Conservation (phyloP, 2,113 vertebrate species). For the Neolamprologus fasciatus region DNA sequence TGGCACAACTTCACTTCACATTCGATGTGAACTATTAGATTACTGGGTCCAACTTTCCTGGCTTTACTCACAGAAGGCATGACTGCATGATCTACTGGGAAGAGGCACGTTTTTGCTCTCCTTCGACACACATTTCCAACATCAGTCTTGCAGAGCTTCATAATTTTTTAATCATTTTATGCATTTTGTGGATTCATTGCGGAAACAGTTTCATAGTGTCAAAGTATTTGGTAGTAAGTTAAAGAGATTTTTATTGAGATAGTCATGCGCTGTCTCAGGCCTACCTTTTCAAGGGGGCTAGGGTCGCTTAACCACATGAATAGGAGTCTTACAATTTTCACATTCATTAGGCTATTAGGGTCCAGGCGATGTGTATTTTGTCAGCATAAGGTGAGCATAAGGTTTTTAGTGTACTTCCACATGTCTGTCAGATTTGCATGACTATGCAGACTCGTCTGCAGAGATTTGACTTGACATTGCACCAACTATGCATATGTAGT, state of each 20-base stretch:
- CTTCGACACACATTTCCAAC: neutral
- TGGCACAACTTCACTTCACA: fast-evolving
- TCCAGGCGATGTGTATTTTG: neutral
- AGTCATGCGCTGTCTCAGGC: neutral
- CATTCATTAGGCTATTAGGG: neutral
- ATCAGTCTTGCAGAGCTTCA: neutral
- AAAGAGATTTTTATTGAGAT: neutral
- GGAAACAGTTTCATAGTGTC: neutral
- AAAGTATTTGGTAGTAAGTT: neutral
- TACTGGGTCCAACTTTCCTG: neutral
- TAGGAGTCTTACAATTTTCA: fast-evolving
- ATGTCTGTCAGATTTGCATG: neutral
- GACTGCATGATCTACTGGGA: neutral
- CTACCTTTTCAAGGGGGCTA: neutral
- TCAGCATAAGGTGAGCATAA: neutral
- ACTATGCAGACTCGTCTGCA: neutral
- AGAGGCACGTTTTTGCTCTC: neutral
- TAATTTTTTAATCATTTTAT: neutral
- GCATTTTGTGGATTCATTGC: neutral
- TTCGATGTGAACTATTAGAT: neutral
- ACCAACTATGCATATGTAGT: neutral
- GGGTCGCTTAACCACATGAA: neutral
- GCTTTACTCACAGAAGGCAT: neutral
- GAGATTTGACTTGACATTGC: neutral
- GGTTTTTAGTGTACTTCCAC: neutral